phyloP scores from a whole-genome alignment of 2,888 invertebrate species.

The Erebia ligea region DNA sequence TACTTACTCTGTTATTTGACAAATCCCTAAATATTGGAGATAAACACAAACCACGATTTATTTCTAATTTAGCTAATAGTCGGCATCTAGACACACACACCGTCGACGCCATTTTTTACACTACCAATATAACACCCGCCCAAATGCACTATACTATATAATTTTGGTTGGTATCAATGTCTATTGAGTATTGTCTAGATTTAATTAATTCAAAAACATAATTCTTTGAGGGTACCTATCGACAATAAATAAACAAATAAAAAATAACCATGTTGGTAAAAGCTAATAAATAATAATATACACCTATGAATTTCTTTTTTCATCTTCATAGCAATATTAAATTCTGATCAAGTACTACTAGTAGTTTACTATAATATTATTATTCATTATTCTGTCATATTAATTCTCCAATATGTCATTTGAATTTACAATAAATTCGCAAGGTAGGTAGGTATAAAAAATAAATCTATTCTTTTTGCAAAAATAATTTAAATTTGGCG shows the following conservation, averaged over 20 bases:
- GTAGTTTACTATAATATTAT: too few relatives aligned
- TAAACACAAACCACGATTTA: constrained; percentile 83
- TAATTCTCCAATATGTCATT: background rate
- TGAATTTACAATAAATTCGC: background rate
- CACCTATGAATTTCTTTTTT: background rate
- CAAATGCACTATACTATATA: constrained; percentile 37
- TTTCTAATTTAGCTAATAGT: constrained; percentile 84
- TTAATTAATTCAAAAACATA: background rate
- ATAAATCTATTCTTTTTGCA: background rate
- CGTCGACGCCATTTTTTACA: constrained; percentile 84
- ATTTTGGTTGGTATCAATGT: constrained; percentile 38
- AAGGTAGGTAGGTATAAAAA: background rate
- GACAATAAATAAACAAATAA: background rate
- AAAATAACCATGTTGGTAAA: background rate
- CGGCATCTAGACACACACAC: constrained; percentile 84
- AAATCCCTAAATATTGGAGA: constrained; percentile 78
- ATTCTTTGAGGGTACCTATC: background rate
- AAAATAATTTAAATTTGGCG: background rate
- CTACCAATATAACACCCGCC: constrained; percentile 55
- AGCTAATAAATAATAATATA: background rate
- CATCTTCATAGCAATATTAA: background rate
- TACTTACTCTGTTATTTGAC: constrained; percentile 77
- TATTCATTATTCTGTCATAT: too few relatives aligned
- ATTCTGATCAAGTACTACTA: background rate
- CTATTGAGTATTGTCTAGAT: background rate